These are phyloP conservation scores for Zelostemma sp. DNA, from an alignment of 1,140 invertebrate species.

Conservation along the genomic window DNA sequence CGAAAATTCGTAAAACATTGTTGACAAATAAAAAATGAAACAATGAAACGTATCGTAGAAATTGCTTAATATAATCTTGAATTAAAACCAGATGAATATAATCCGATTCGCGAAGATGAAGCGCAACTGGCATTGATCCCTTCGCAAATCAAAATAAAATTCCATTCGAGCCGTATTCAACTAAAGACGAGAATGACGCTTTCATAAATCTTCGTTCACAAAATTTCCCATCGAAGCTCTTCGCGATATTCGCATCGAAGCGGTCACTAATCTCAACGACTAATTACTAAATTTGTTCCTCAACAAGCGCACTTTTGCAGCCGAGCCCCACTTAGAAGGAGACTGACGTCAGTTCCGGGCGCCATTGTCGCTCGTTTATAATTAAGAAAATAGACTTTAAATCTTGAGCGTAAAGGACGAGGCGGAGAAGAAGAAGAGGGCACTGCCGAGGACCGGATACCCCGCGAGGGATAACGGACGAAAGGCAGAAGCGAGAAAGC, in stretches of 20 bases:
- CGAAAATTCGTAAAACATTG: too few relatives aligned
- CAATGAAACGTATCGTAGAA: too few relatives aligned
- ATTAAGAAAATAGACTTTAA: conserved; percentile 64
- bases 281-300: conserved; percentile 47
- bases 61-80: too few relatives aligned
- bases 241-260: conserved; percentile 6
- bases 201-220: background rate
- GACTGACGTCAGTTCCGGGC: conserved; percentile 44
- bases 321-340: conserved; percentile 27
- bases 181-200: background rate
- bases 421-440: conserved; percentile 40
- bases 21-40: too few relatives aligned
- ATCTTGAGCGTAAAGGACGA: conserved; percentile 47
- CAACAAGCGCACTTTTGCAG: conserved; percentile 27
- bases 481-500: conserved; percentile 28
- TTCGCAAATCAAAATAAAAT: background rate
- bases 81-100: too few relatives aligned
- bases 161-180: background rate
- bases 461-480: conserved; percentile 13
- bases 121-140: too few relatives aligned
- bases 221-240: background rate
- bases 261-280: conserved; percentile 25
- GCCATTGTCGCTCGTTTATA: conserved; percentile 59
- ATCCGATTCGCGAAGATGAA: too few relatives aligned
- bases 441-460: conserved; percentile 36